Conservation (phyloP, 2,888 invertebrate species). For the Spialia ferax region DNA sequence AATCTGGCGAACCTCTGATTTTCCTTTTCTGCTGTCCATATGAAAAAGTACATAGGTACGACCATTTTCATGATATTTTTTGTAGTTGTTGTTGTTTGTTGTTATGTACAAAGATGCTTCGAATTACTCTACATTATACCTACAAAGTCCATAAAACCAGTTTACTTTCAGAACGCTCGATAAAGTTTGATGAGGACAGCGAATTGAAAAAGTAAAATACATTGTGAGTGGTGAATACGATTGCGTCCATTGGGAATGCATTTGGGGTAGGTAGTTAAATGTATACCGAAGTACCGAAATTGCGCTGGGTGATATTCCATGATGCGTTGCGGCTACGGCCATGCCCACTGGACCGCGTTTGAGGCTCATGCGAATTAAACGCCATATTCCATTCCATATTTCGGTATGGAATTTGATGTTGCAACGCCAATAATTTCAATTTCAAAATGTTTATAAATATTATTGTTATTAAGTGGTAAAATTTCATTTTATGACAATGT, state of each 20-base stretch:
- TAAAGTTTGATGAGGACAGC: not conserved
- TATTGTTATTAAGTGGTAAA: not conserved
- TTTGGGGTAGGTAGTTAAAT: slow-evolving; percentile 14
- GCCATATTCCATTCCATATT: slow-evolving; percentile 10
- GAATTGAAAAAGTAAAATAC: slow-evolving; percentile 17
- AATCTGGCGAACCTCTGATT: too few species aligned
- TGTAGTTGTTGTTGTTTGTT: too few species aligned
- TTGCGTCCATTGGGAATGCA: slow-evolving; percentile 8
- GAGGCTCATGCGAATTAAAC: slow-evolving; percentile 18
- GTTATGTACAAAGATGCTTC: too few species aligned
- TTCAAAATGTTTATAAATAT: not conserved
- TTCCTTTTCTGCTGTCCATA: too few species aligned
- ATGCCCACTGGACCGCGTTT: slow-evolving; percentile 11
- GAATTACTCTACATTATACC: too few species aligned
- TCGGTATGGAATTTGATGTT: not conserved
- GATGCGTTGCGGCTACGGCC: slow-evolving; percentile 1
- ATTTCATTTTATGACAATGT: too few species aligned
- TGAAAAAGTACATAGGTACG: too few species aligned
- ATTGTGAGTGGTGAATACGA: slow-evolving; percentile 2
- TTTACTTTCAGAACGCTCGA: too few species aligned
- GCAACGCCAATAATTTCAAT: not conserved
- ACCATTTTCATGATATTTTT: too few species aligned
- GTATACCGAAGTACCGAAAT: slow-evolving; percentile 8
- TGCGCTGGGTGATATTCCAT: slow-evolving; percentile 4
- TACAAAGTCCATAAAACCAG: too few species aligned